Base-by-base conservation (phyloP, 2,797 vertebrate genomes). In the Halcyon badia region DNA sequence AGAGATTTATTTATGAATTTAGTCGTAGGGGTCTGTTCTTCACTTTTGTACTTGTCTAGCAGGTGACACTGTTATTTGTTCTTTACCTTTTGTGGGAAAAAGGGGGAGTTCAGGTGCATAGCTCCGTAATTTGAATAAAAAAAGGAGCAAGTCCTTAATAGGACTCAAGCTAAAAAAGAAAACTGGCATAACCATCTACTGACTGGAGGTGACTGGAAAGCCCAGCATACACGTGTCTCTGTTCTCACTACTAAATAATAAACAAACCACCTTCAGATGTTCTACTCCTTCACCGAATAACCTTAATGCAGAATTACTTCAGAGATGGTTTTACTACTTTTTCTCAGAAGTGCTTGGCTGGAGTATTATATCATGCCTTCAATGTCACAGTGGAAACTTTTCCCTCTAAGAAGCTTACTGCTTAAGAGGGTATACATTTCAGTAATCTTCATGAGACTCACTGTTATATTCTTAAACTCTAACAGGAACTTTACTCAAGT, bases 31-130 rank as follows among this genome's bases (percentile, higher is more conserved):
- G 4, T 69, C n/a, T 90, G 12, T 46, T 72, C 48, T 79, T 79
- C 22, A n/a, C 9, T 70, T 75, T 52, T 58, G 7, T 44, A 44
- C 0, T 0, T 30, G 20, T 46, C 33, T 64, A 11, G 6, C 30
- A 83, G 42, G 26, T 66, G 51, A 56, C 35, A 4, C 10, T 76
- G 49, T 69, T 5, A 17, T 72, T 65, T 68, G 35, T 86, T 68
- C n/a, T 51, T 71, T 21, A 48, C 7, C 1, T 49, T 62, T 61
- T 35, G 8, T 79, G 39, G 58, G 18, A 44, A 21, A 49, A 75
- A 35, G 18, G 31, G 14, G 3, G 20, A 48, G 26, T 76, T 84
- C 14, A 41, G 60, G 33, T 31, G 10, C 15, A 0, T 20, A 46
- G 51, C 25, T 37, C 5, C 8, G 17, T 57, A 42, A 4, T 54